These are phyloP conservation scores for Centropyge bicolor DNA, from an alignment of 2,797 vertebrate species.

Conservation along the genomic window DNA sequence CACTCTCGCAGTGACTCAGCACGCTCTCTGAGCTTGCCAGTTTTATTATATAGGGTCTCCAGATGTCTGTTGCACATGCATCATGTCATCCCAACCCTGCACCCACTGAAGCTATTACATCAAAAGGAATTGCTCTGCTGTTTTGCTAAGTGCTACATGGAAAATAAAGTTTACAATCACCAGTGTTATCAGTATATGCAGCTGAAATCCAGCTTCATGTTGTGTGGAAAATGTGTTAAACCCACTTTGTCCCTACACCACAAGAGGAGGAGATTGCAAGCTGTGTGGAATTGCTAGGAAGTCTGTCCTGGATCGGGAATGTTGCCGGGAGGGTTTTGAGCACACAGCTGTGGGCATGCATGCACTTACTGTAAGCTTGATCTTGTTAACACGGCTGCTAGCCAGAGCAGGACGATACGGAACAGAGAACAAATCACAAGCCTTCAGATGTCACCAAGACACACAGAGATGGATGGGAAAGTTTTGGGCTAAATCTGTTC, in stretches of 20 bases:
- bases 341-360: slow-evolving; percentile 59
- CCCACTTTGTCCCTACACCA: neutral
- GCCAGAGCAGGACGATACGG: slow-evolving; percentile 39
- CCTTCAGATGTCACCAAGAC: slow-evolving; percentile 62
- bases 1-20: slow-evolving; percentile 24
- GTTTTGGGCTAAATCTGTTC: slow-evolving; percentile 61
- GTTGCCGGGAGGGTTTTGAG: slow-evolving; percentile 54
- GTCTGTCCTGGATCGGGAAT: slow-evolving; percentile 60
- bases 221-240: slow-evolving; percentile 17
- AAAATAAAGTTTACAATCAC: neutral
- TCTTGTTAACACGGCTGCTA: slow-evolving; percentile 60
- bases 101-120: neutral
- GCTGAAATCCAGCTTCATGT: slow-evolving; percentile 12
- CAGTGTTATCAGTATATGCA: neutral
- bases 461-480: slow-evolving; percentile 40
- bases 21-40: neutral
- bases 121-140: neutral
- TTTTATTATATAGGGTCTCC: slow-evolving; percentile 8
- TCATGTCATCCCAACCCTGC: slow-evolving; percentile 7
- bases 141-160: neutral
- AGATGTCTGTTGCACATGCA: slow-evolving; percentile 7
- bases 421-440: slow-evolving; percentile 59
- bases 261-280: slow-evolving; percentile 28
- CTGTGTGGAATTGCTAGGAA: slow-evolving; percentile 44
- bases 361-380: slow-evolving; percentile 44